A percentile compares a stretch with the other conserved stretches of the same genome.
Conservation (phyloP, 2,888 invertebrate species). For the Tortrix viridana region DNA sequence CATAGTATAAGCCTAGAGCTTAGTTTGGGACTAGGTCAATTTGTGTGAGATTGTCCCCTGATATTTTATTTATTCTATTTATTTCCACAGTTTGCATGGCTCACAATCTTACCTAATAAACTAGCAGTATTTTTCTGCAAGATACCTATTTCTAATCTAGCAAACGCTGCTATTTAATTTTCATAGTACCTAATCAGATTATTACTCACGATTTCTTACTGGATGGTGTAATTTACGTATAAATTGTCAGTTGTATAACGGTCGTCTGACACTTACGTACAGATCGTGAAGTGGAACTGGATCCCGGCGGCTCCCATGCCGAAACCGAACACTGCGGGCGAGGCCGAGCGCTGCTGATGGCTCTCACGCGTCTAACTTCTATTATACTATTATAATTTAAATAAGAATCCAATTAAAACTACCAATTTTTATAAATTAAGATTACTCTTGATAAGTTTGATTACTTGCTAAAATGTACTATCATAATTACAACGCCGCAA, state of each 20-base stretch:
- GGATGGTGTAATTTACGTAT: constrained; percentile 23
- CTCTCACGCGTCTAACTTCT: constrained; percentile 31
- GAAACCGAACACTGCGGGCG: constrained; percentile 63
- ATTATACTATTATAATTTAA: constrained; percentile 16
- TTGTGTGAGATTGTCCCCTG: too few species aligned
- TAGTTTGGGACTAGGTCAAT: too few species aligned
- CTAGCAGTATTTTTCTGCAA: too few species aligned
- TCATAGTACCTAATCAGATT: background rate
- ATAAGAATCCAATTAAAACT: constrained; percentile 29
- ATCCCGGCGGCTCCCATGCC: constrained; percentile 62
- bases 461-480: constrained; percentile 21
- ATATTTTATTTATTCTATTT: too few species aligned
- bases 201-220: constrained; percentile 3
- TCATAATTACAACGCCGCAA: constrained; percentile 5
- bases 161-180: constrained; percentile 4
- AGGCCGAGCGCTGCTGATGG: constrained; percentile 44
- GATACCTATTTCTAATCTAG: too few species aligned
- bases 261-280: constrained; percentile 54
- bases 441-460: constrained; percentile 15
- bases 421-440: constrained; percentile 11
- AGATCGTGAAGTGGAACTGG: constrained; percentile 54
- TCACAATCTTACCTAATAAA: too few species aligned
- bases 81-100: too few species aligned
- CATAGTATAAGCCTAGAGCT: too few species aligned
- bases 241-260: constrained; percentile 51